Evolutionary conservation across 2,888 invertebrate species (phyloP), one percentile per base, ranked within the genome.

Genomic region (Mythimna impura): DNA sequence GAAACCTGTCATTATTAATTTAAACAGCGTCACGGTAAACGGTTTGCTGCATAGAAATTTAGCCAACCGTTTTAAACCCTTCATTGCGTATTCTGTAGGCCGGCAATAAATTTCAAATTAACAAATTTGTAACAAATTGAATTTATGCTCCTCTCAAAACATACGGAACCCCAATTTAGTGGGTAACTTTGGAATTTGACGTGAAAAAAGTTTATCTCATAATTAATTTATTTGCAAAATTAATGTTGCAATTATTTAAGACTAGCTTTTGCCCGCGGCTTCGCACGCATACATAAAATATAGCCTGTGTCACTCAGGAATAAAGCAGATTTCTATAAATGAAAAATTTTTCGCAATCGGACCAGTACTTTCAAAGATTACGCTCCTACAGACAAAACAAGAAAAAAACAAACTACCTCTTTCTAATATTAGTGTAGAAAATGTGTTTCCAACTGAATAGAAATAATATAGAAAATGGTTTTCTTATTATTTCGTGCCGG

Each of bases 51-150:
- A 47, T 47, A 47, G 47, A 47, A 47, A 70, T 78, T 73, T 55
- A 72, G 58, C 40, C 43, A 71, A 74, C 73, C 73, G 30, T 74
- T 76, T 71, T 55, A 70, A 72, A 62, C 80, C 84, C 83, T 80
- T 82, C 80, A 80, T 82, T 80, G 71, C 30, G 75, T 78, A 84
- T 84, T 85, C 80, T 66, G 78, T 66, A 68, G 63, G 83, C 43
- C 60, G 55, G 73, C 70, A 82, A 76, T 84, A 82, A 80, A 84
- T 84, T 80, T 74, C 64, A 73, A 84, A 85, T 82, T 76, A 76
- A 82, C 85, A 78, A 84, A 80, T 82, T 80, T 75, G 68, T 58
- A 68, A 71, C 76, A 80, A 84, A 84, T 82, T 85, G 73, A 80
- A 85, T 84, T 85, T 78, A 76, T 73, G 65, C 71, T 78, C 80